Conservation (phyloP, 2,888 invertebrate genomes). For the Melieria omissa region DNA sequence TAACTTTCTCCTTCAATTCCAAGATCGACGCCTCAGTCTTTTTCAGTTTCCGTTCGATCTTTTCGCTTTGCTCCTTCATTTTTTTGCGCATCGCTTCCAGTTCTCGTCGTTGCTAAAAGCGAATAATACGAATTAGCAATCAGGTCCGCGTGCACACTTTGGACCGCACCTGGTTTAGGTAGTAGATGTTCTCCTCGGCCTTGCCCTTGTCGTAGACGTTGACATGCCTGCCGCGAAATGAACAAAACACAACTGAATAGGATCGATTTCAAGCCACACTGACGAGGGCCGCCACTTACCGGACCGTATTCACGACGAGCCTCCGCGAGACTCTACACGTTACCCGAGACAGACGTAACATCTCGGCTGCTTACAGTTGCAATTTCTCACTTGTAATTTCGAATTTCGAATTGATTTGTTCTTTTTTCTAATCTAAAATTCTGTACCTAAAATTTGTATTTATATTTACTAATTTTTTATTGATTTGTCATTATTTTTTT, state of each 20-base stretch:
- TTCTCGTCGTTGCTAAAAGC: constrained; percentile 49
- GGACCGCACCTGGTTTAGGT: constrained; percentile 46
- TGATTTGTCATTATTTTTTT: too few species aligned
- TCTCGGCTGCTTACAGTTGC: too few species aligned
- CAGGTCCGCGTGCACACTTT: not conserved
- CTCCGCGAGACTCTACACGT: not conserved
- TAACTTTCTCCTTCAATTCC: too few species aligned
- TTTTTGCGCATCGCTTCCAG: constrained; percentile 43
- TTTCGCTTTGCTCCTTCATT: constrained; percentile 37
- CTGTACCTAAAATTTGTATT: too few species aligned
- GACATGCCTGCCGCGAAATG: not conserved
- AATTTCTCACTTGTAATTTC: not conserved
- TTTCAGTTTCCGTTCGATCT: constrained; percentile 27
- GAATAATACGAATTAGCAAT: not conserved
- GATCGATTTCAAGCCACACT: not conserved
- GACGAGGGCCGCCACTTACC: not conserved
- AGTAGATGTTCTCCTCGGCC: constrained; percentile 49
- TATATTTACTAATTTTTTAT: too few species aligned
- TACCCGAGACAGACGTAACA: not conserved
- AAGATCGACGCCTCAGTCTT: not conserved
- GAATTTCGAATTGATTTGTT: not conserved
- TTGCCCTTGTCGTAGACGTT: constrained; percentile 42
- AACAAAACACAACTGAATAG: not conserved
- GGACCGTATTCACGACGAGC: constrained; percentile 11
- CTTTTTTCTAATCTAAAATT: too few species aligned